Percentiles rank a stretch among this genome's conserved stretches.
Conservation (phyloP, 1,140 invertebrate species). For the Calephelis virginiensis region DNA sequence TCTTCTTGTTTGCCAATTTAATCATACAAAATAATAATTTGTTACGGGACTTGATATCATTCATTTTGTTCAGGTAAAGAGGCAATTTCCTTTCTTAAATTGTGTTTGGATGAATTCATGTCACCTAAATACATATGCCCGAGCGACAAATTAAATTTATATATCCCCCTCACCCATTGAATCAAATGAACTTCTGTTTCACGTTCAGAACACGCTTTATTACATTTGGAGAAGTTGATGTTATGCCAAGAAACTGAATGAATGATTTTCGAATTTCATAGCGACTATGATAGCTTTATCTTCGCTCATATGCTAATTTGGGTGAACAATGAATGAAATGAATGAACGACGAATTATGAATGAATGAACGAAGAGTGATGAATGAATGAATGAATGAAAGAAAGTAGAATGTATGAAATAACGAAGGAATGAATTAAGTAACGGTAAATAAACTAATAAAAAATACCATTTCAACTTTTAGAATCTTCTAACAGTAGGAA, state of each 20-base stretch:
- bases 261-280: background rate
- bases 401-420: no score
- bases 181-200: conserved; percentile 31
- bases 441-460: no score
- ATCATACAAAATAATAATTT: conserved; percentile 42
- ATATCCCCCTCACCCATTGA: conserved; percentile 37
- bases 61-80: conserved; percentile 59
- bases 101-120: conserved; percentile 67
- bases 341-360: no score
- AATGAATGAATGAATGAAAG: no score
- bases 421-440: no score
- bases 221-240: conserved; percentile 10
- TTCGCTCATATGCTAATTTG: no score
- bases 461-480: no score
- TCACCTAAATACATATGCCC: conserved; percentile 67
- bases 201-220: conserved; percentile 19
- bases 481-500: no score
- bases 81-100: conserved; percentile 73
- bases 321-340: no score
- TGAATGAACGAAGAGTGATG: no score
- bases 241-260: background rate
- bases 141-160: conserved; percentile 66
- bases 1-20: no score
- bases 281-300: no score
- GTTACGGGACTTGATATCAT: conserved; percentile 72